Percentiles rank a stretch among this genome's conserved stretches.
phyloP scores from a whole-genome alignment of 1,140 invertebrate genomes.

The Hyphantria cunea region DNA sequence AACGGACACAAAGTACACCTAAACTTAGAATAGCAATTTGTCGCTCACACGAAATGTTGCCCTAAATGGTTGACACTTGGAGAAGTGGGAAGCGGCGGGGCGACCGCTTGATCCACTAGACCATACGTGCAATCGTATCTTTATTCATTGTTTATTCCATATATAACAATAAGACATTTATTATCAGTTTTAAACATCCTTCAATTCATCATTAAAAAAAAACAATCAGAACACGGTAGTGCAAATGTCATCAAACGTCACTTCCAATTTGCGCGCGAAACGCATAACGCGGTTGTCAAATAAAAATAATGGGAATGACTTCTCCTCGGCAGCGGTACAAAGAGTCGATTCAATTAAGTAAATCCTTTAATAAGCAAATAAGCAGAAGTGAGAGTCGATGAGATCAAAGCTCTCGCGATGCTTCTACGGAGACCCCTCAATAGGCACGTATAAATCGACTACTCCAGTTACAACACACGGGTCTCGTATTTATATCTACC shows the following conservation, averaged over 20 bases:
- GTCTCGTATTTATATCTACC: not conserved
- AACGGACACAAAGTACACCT: no score
- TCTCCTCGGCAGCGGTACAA: constrained; percentile 35
- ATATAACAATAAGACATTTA: no score
- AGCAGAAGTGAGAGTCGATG: constrained; percentile 52
- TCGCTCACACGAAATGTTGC: no score
- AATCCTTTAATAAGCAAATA: constrained; percentile 57
- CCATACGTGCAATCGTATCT: no score
- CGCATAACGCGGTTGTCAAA: constrained; percentile 28
- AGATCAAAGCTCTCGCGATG: constrained; percentile 54
- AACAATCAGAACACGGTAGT: no score
- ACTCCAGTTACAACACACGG: not conserved
- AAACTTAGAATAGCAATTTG: no score
- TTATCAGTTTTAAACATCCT: no score
- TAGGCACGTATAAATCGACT: constrained; percentile 4
- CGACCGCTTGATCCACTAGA: no score
- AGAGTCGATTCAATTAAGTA: constrained; percentile 64
- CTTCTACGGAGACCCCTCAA: constrained; percentile 24
- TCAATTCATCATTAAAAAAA: not conserved
- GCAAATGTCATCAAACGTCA: no score
- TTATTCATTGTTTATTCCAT: no score
- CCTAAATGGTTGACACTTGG: no score
- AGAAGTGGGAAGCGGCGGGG: no score
- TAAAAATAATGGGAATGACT: constrained; percentile 43
- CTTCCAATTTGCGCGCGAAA: constrained; percentile 7